Conservation (phyloP, 2,113 vertebrate genomes). For the Eurystomus gularis region DNA sequence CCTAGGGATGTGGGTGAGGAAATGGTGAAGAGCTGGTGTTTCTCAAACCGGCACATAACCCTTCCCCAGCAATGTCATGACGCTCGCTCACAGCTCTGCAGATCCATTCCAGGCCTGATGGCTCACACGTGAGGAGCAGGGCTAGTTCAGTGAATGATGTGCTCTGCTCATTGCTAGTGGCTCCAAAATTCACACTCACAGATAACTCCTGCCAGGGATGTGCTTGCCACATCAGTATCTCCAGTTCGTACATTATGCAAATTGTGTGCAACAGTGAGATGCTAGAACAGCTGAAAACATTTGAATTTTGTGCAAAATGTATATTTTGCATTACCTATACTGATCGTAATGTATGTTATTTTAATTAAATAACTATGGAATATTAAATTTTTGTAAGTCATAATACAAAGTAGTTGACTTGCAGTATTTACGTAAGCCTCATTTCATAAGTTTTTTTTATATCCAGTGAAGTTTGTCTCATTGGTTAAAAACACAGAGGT, state of each 20-base stretch:
- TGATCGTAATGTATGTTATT: not conserved
- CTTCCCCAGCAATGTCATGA: not conserved
- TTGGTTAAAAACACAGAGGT: not conserved
- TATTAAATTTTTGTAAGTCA: not conserved
- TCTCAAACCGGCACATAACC: not conserved
- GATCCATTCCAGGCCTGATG: not conserved
- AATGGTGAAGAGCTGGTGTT: not conserved
- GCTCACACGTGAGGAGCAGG: not conserved
- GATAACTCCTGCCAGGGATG: not conserved
- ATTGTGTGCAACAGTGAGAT: not conserved
- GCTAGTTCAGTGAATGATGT: fast-evolving
- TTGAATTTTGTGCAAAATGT: not conserved
- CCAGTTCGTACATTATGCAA: not conserved
- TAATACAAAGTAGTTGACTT: not conserved
- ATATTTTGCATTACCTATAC: not conserved
- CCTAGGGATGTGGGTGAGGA: not conserved
- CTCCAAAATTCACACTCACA: not conserved
- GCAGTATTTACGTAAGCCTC: not conserved
- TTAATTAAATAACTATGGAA: slow-evolving; percentile 1
- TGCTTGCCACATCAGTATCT: not conserved
- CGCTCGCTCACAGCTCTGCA: not conserved
- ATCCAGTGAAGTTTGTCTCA: not conserved
- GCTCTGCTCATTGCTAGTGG: not conserved
- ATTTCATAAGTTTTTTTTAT: not conserved
- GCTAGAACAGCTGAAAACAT: not conserved